Evolutionary conservation across 2,888 invertebrate species (phyloP).

Genomic region (Amphipoea oculea): DNA sequence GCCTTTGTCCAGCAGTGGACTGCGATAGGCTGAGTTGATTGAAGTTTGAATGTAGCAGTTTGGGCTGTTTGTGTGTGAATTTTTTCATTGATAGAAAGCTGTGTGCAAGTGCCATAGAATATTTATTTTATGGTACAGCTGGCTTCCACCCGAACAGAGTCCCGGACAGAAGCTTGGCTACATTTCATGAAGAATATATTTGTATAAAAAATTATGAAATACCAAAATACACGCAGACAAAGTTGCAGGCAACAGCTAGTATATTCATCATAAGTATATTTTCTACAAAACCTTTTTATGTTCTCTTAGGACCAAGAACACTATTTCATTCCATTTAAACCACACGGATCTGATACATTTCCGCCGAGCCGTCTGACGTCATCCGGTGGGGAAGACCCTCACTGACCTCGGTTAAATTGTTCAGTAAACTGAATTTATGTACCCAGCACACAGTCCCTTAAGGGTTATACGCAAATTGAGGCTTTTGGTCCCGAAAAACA

Average conservation of each 20-base stretch:
- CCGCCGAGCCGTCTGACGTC: slow-evolving; percentile 25
- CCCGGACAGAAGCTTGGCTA: no score
- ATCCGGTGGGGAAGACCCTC: slow-evolving; percentile 19
- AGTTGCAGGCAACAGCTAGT: not conserved
- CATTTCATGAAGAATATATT: no score
- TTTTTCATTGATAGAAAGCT: no score
- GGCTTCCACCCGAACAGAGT: no score
- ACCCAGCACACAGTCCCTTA: slow-evolving; percentile 14
- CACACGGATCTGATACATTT: slow-evolving; percentile 19
- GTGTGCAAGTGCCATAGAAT: no score
- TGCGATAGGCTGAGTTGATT: no score
- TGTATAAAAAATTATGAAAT: no score
- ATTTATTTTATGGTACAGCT: no score
- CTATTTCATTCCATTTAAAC: slow-evolving; percentile 7
- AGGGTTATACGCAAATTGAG: slow-evolving; percentile 6
- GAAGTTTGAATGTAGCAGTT: no score
- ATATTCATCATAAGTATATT: not conserved
- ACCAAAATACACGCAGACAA: not conserved
- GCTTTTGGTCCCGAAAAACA: not conserved
- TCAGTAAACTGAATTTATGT: slow-evolving; percentile 45
- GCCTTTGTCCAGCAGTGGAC: no score
- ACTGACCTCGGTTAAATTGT: slow-evolving; percentile 16
- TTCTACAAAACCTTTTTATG: not conserved
- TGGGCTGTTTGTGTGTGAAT: no score
- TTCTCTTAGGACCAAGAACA: slow-evolving; percentile 1